Base-by-base conservation (phyloP, 2,888 invertebrate genomes). In the Lissonota sp. region DNA sequence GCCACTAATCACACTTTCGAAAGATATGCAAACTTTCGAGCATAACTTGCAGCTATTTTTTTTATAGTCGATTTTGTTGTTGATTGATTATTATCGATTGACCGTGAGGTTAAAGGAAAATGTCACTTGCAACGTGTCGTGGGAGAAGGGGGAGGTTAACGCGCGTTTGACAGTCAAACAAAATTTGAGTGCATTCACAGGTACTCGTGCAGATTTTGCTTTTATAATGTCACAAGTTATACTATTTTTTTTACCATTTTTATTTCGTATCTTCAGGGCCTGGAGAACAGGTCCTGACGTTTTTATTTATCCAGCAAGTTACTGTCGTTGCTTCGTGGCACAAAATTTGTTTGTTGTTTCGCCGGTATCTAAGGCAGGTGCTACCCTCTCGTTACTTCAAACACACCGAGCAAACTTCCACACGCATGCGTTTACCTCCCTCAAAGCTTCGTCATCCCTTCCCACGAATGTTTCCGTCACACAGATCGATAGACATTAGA, bases 281-380 rank as follows among this genome's bases (percentile, higher is more conserved):
- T 64, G 44, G 53, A 44, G 44, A 73, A 73, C 69, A 39, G 53
- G 10, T 37, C 40, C 60, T 12, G 49, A 80, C 44, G 67, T 72
- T 66, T 57, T 73, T 49, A 0, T 14, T 67, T 44, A 49, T 16
- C 62, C 60, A 16, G 67, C 72, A 62, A 76, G 79, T 81, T 39
- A 46, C n/a, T 77, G 70, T 67, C 64, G 70, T 73, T 64, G 39
- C 79, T 64, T 77, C 67, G 71, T 64, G 44, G 37, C 71, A 69
- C 63, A 75, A 80, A 83, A 74, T 82, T 84, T 84, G 77, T 87
- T 83, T 88, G 84, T 84, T 89, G 88, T 87, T 86, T 86, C 49
- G 49, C 76, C 87, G 84, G 90, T 90, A 86, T 86, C 89, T 84
- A 90, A 85, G 90, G 88, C 84, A 83, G 85, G 85, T 79, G 72